These are phyloP conservation scores for Trinorchestia longiramus DNA, from an alignment of 1,140 invertebrate genomes.

Conservation along the genomic window DNA sequence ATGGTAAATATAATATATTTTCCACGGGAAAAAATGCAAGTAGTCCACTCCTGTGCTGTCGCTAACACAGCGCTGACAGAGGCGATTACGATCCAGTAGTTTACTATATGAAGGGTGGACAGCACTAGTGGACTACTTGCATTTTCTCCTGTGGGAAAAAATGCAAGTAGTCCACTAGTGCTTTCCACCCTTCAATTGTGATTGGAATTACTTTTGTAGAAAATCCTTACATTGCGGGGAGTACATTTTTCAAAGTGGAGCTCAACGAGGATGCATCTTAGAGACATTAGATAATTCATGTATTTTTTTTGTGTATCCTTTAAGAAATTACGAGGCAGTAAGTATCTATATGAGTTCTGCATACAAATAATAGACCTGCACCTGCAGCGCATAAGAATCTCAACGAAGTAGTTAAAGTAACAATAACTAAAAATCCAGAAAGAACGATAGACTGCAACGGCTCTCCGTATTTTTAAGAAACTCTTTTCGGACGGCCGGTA, in stretches of 20 bases:
- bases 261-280: background rate
- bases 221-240: background rate
- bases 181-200: background rate
- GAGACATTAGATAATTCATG: background rate
- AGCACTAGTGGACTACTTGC: too few relatives aligned
- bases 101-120: too few relatives aligned
- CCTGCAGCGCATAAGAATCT: background rate
- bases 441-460: background rate
- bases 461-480: background rate
- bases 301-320: background rate
- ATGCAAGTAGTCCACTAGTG: background rate
- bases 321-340: background rate
- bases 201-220: background rate
- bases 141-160: too few relatives aligned
- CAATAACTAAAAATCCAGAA: background rate
- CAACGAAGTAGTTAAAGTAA: background rate
- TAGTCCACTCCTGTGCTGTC: too few relatives aligned
- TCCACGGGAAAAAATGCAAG: too few relatives aligned
- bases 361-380: background rate
- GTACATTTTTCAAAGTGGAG: background rate
- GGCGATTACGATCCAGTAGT: too few relatives aligned
- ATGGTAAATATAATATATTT: too few relatives aligned
- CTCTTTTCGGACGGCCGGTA: background rate
- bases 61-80: too few relatives aligned
- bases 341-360: background rate